phyloP scores from a whole-genome alignment of 1,140 invertebrate genomes.

The Amyelois transitella region DNA sequence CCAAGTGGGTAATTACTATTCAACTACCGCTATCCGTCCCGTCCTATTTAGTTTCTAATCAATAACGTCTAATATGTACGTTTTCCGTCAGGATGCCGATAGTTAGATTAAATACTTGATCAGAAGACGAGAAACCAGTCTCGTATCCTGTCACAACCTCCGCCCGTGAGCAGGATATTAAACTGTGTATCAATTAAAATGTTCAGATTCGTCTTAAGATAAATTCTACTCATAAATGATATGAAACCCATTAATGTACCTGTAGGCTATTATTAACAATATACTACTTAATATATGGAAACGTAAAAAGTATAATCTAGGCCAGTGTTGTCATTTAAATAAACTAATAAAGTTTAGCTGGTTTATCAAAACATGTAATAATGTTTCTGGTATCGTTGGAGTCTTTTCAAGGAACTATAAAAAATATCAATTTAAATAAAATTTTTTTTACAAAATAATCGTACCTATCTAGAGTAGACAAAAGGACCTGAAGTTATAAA shows the following conservation, averaged over 20 bases:
- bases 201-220: too few species aligned
- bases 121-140: constrained; percentile 12
- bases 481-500: too few species aligned
- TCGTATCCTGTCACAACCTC: constrained; percentile 10
- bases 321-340: too few species aligned
- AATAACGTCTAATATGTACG: neutral
- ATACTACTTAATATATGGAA: too few species aligned
- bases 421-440: too few species aligned
- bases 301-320: too few species aligned
- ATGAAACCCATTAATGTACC: too few species aligned
- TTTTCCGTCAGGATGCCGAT: constrained; percentile 9
- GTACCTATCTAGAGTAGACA: too few species aligned
- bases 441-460: too few species aligned
- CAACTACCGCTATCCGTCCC: neutral
- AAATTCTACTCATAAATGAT: too few species aligned
- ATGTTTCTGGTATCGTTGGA: neutral
- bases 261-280: too few species aligned
- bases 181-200: too few species aligned
- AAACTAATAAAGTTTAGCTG: neutral
- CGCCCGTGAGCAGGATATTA: neutral
- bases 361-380: neutral
- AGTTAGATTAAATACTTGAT: constrained; percentile 9
- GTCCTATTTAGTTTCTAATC: neutral
- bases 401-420: neutral
- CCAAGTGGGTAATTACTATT: neutral